Percentiles rank a stretch among this genome's conserved stretches.
These are phyloP conservation scores for Cettia cetti DNA, from an alignment of 2,113 vertebrate genomes.

Conservation along the genomic window DNA sequence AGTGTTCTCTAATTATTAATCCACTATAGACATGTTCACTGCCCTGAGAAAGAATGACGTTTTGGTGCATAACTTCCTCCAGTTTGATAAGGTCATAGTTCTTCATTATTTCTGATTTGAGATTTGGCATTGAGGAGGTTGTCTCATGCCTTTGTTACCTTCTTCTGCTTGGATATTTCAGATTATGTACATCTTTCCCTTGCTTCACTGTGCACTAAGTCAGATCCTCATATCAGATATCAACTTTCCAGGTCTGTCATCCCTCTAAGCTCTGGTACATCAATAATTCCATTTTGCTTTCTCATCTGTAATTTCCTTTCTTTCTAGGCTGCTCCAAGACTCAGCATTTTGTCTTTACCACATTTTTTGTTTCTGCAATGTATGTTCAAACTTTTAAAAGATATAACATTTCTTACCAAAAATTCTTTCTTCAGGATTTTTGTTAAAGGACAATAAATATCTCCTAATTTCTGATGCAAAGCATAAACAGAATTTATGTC, in stretches of 20 bases:
- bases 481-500: background rate
- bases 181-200: background rate
- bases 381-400: background rate
- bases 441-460: background rate
- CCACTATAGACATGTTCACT: background rate
- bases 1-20: slow-evolving; percentile 36
- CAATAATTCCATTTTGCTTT: background rate
- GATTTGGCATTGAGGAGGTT: background rate
- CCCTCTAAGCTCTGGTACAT: background rate
- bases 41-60: background rate
- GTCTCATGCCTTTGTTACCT: background rate
- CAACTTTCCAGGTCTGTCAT: background rate
- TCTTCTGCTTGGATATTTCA: background rate
- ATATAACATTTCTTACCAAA: background rate
- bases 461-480: background rate
- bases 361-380: background rate
- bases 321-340: background rate
- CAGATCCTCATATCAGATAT: background rate
- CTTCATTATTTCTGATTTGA: background rate
- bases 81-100: background rate
- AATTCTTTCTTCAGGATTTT: background rate
- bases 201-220: background rate
- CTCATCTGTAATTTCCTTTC: background rate
- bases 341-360: background rate
- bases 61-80: background rate